Base-by-base conservation (phyloP, 1,140 invertebrate species). In the Drusus annulatus region DNA sequence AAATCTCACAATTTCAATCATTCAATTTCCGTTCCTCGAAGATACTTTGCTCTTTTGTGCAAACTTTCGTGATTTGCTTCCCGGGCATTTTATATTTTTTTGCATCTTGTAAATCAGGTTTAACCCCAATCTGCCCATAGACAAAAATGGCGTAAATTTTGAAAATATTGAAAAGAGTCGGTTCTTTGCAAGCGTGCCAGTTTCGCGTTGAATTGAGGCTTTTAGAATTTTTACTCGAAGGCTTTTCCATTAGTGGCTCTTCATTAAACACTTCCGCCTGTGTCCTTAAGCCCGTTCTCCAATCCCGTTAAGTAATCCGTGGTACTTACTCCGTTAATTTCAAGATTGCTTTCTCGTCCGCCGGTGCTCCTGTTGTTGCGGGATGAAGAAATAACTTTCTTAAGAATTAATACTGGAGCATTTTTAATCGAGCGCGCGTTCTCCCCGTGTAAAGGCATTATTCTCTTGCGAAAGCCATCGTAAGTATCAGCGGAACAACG, bases 301-400 rank as follows among this genome's bases (percentile, higher is more conserved):
- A 83, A 83, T 83, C 82, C 79, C 75, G 82, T 83, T 83, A 83
- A 83, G 82, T 83, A 83, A 83, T 83, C 82, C 82, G 79, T 60
- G 63, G 74, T 71, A 78, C 36, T 79, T 79, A 68, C 78, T 80
- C 69, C 73, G 77, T 79, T 83, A 80, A 83, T 83, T 83, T 83
- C 79, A 79, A 83, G 82, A 83, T 83, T 83, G 82, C 79, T 83
- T 83, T 81, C 79, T 77, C 78, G 78, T 78, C 76, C 45, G 62
- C 58, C 36, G 23, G 76, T 73, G 62, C 36, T 45, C 36, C 36
- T 74, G 75, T 78, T 82, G 75, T 82, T 78, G 81, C 69, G 78
- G 68, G 78, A 76, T 77, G 65, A 58, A 51, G 65, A 58, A 76
- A 82, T 74, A 78, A 82, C 76, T 63, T 78, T 65, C 76, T 78